Percentiles rank a stretch among this genome's conserved stretches.
These are phyloP conservation scores for Polyommatus icarus DNA, from an alignment of 2,888 invertebrate species.

Conservation along the genomic window DNA sequence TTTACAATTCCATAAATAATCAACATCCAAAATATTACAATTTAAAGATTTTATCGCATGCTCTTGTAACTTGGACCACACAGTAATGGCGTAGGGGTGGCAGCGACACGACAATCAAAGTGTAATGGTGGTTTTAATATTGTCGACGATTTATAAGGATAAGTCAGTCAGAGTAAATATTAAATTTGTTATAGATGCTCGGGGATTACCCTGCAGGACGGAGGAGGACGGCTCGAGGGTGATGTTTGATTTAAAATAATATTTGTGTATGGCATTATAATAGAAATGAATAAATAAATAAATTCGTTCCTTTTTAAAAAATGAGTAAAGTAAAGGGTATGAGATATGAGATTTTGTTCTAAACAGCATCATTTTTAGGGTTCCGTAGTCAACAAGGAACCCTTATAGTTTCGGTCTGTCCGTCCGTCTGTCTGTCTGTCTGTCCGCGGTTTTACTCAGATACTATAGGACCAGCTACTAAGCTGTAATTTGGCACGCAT, in stretches of 20 bases:
- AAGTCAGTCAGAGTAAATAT: slow-evolving; percentile 77
- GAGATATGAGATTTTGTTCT: no score
- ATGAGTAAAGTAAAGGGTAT: background rate
- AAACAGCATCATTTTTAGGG: background rate
- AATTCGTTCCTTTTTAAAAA: background rate
- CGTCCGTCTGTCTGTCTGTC: no score
- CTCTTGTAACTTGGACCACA: slow-evolving; percentile 47
- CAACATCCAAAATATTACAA: background rate
- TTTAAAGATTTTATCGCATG: background rate
- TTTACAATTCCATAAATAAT: no score
- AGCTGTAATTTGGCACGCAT: no score
- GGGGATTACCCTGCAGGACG: slow-evolving; percentile 72
- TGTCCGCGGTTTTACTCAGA: no score
- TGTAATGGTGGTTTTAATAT: slow-evolving; percentile 79
- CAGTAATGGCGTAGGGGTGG: slow-evolving; percentile 56
- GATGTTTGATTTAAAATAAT: slow-evolving; percentile 28
- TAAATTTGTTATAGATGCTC: slow-evolving; percentile 79
- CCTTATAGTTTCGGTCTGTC: no score
- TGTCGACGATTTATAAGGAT: slow-evolving; percentile 80
- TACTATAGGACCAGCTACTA: no score
- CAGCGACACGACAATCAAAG: slow-evolving; percentile 67
- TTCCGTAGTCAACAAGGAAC: no score
- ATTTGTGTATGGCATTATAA: background rate
- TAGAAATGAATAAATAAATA: background rate
- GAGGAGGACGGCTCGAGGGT: slow-evolving; percentile 53